Conservation (phyloP, 2,113 vertebrate genomes). For the Hippopotamus amphibius region DNA sequence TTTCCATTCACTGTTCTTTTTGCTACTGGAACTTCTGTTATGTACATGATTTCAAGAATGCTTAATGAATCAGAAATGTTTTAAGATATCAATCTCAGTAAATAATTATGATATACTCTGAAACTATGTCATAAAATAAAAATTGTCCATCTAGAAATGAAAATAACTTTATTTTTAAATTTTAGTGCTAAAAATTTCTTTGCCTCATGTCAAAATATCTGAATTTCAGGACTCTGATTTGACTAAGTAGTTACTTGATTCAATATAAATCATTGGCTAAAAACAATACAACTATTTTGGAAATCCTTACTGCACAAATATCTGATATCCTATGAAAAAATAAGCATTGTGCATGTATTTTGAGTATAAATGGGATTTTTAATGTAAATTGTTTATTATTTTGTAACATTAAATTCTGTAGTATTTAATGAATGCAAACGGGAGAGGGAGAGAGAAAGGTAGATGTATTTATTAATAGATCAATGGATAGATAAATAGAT, state of each 20-base stretch:
- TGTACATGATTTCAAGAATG: neutral
- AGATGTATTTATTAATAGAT: neutral
- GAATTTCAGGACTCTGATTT: neutral
- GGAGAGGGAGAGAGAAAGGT: neutral
- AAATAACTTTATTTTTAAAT: neutral
- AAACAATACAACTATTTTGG: neutral
- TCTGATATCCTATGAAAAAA: neutral
- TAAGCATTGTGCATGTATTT: neutral
- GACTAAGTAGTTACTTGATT: neutral
- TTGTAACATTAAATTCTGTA: neutral
- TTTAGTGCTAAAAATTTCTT: neutral
- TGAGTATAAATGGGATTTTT: neutral
- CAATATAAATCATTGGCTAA: neutral
- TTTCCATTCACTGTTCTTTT: neutral
- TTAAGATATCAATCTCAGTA: neutral
- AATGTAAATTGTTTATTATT: neutral
- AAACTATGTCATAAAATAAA: constrained; percentile 27
- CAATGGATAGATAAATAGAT: neutral
- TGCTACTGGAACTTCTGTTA: neutral
- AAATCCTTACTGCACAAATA: neutral
- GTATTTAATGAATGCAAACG: neutral
- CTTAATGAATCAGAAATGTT: neutral
- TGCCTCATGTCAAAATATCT: neutral
- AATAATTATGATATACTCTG: neutral
- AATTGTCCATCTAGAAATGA: neutral